phyloP scores from a whole-genome alignment of 2,888 invertebrate species.

The Synergus japonicus region DNA sequence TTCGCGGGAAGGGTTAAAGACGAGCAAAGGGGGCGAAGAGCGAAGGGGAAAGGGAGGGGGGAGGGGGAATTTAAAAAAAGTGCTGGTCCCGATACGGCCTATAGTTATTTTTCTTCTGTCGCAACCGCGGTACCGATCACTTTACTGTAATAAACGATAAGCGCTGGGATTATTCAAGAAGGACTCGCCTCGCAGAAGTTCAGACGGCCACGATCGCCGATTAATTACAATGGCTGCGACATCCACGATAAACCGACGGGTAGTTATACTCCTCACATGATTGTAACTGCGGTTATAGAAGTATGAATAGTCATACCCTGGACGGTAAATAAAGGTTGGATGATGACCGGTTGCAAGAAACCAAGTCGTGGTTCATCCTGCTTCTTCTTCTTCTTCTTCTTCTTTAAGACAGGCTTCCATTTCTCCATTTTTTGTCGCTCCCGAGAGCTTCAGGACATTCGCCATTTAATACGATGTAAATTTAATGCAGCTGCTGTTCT shows the following conservation, averaged over 20 bases:
- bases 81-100: slow-evolving; percentile 39
- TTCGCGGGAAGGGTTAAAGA: too few species aligned
- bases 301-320: slow-evolving; percentile 31
- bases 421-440: slow-evolving; percentile 8
- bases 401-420: slow-evolving; percentile 27
- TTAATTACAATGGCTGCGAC: slow-evolving; percentile 48
- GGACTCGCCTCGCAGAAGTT: slow-evolving; percentile 40
- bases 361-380: background rate
- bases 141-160: slow-evolving; percentile 52
- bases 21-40: background rate
- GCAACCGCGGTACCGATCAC: slow-evolving; percentile 45
- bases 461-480: slow-evolving; percentile 34
- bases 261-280: slow-evolving; percentile 1
- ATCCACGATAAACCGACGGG: background rate
- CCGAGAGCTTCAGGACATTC: slow-evolving; percentile 1
- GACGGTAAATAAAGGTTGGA: slow-evolving; percentile 34
- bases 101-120: slow-evolving; percentile 49
- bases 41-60: background rate
- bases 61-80: slow-evolving; percentile 38
- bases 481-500: slow-evolving; percentile 15
- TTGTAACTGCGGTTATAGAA: slow-evolving; percentile 16
- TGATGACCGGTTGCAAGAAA: slow-evolving; percentile 21
- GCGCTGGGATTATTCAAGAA: slow-evolving; percentile 41
- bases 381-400: too few species aligned
- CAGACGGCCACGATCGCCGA: slow-evolving; percentile 41